phyloP scores from a whole-genome alignment of 2,888 invertebrate species.

The Drosophila mimica region DNA sequence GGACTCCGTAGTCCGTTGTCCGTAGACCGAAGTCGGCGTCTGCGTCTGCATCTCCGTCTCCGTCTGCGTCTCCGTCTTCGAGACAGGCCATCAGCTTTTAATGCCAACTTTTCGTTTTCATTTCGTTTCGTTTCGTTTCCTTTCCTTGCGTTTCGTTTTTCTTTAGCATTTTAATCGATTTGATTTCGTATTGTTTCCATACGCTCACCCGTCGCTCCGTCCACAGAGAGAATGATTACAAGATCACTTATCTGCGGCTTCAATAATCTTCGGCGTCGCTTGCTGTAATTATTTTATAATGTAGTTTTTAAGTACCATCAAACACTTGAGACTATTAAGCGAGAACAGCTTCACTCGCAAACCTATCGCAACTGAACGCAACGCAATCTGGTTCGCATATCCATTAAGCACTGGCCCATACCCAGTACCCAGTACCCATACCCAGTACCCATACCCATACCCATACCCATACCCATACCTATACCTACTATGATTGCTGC shows the following conservation, averaged over 20 bases:
- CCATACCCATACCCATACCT: neutral
- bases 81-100: constrained; percentile 55
- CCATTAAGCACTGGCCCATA: constrained; percentile 43
- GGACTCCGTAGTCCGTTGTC: constrained; percentile 10
- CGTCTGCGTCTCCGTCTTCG: constrained; percentile 5
- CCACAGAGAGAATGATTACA: constrained; percentile 65
- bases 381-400: constrained; percentile 37
- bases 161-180: constrained; percentile 58
- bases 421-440: neutral
- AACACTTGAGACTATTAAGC: constrained; percentile 79
- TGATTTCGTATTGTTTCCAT: constrained; percentile 73
- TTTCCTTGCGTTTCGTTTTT: constrained; percentile 57
- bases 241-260: constrained; percentile 77
- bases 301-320: constrained; percentile 80
- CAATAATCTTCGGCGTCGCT: constrained; percentile 70
- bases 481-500: constrained; percentile 1
- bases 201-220: constrained; percentile 9
- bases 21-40: constrained; percentile 3
- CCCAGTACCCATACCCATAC: neutral
- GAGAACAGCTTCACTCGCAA: constrained; percentile 50
- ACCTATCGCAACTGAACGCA: constrained; percentile 28
- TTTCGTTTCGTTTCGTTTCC: constrained; percentile 56
- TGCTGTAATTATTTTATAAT: constrained; percentile 77
- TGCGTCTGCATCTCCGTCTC: neutral
- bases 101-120: constrained; percentile 58